Evolutionary conservation across 2,888 invertebrate species (phyloP).

Genomic region (Arctia plantaginis): DNA sequence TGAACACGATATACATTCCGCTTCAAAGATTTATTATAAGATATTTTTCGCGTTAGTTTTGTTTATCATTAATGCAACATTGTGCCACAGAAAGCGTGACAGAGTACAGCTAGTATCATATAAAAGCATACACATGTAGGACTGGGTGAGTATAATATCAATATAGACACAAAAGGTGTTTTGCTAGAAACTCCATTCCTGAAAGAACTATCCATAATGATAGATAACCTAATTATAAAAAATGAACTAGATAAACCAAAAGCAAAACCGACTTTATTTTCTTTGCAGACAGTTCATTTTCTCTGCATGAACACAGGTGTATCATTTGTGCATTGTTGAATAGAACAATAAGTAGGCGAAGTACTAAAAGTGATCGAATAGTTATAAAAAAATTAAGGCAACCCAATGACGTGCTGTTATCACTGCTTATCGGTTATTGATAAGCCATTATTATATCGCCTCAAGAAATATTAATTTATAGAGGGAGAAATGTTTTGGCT

Average conservation of each 20-base stretch:
- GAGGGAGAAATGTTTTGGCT: neutral
- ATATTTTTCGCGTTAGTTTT: neutral
- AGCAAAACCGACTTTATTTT: neutral
- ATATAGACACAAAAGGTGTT: neutral
- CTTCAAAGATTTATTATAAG: neutral
- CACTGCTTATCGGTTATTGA: conserved; percentile 3
- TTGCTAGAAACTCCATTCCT: neutral
- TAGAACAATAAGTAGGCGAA: neutral
- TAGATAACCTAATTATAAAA: neutral
- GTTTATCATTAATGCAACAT: neutral
- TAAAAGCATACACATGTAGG: neutral
- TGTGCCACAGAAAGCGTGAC: neutral
- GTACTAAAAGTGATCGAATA: neutral
- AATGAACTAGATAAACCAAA: neutral
- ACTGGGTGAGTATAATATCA: neutral
- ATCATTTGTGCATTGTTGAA: neutral
- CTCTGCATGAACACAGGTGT: neutral
- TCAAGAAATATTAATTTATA: neutral
- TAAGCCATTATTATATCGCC: neutral
- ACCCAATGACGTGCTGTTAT: neutral
- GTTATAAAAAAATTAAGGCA: conserved; percentile 1
- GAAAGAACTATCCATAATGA: neutral
- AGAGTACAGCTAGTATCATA: neutral
- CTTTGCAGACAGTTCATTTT: neutral
- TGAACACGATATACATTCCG: no score